Evolutionary conservation across 2,797 vertebrate species (phyloP).

Genomic region (Propithecus deckenii): DNA sequence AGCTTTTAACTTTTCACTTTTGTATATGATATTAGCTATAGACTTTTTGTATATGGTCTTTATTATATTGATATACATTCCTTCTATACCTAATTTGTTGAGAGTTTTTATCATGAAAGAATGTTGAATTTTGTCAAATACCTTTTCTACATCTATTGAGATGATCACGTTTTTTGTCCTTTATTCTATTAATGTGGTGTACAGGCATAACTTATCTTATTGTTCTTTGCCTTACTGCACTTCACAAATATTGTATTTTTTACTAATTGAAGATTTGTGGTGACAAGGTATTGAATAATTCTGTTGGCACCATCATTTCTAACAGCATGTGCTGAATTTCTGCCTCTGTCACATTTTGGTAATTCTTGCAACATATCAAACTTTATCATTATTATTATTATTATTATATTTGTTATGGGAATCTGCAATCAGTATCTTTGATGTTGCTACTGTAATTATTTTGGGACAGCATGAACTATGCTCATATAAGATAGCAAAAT

Average conservation of each 20-base stretch:
- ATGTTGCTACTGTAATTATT: neutral
- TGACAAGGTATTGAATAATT: neutral
- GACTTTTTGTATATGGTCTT: no score
- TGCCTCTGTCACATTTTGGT: neutral
- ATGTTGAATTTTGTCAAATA: no score
- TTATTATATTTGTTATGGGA: neutral
- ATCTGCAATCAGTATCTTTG: neutral
- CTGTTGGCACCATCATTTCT: neutral
- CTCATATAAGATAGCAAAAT: neutral
- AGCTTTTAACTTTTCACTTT: no score
- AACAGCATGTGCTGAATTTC: neutral
- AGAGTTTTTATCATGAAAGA: no score
- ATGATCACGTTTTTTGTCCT: no score
- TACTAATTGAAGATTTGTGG: neutral
- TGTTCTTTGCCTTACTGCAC: neutral
- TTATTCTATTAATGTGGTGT: neutral
- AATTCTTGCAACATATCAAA: neutral
- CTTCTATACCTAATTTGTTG: no score
- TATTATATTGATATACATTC: no score
- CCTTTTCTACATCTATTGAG: no score
- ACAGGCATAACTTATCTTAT: neutral
- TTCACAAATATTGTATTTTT: neutral
- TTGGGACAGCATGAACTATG: neutral
- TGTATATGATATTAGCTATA: no score
- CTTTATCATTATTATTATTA: neutral